These are phyloP conservation scores for Ennomos erosarius DNA, from an alignment of 2,888 invertebrate species.

Conservation along the genomic window DNA sequence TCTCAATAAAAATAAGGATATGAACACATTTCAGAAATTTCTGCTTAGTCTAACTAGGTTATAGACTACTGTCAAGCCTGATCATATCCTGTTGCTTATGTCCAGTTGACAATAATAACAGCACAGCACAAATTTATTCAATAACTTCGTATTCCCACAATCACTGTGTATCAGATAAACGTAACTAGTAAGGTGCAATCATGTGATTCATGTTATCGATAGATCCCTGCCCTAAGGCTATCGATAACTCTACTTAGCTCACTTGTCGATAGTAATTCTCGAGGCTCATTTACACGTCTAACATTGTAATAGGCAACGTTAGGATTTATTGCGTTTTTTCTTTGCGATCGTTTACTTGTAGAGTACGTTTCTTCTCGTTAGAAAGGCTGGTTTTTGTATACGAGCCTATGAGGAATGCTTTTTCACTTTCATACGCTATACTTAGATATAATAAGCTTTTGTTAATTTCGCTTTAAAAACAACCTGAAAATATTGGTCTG, in stretches of 20 bases:
- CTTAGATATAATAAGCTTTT: too few relatives aligned
- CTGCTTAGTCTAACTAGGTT: too few relatives aligned
- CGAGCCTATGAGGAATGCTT: neutral
- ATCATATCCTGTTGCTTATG: neutral
- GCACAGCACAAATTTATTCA: conserved; percentile 25
- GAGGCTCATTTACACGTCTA: conserved; percentile 21
- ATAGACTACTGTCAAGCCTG: too few relatives aligned
- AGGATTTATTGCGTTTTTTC: conserved; percentile 34
- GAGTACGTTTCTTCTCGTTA: neutral
- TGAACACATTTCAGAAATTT: too few relatives aligned
- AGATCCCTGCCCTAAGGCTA: conserved; percentile 30
- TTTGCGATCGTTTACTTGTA: neutral
- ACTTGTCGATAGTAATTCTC: conserved; percentile 36
- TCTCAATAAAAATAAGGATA: too few relatives aligned
- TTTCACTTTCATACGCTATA: too few relatives aligned
- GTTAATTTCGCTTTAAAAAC: too few relatives aligned
- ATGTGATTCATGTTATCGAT: conserved; percentile 34
- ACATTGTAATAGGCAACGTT: conserved; percentile 16
- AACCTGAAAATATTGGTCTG: too few relatives aligned
- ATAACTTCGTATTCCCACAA: conserved; percentile 32
- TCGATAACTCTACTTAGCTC: conserved; percentile 31
- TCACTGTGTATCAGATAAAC: conserved; percentile 37
- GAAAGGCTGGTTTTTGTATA: neutral
- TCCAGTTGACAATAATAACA: conserved; percentile 3
- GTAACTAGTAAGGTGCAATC: conserved; percentile 36